Base-by-base conservation (phyloP, 35 echinoderm and acorn worm species). In the Patiria miniata region DNA sequence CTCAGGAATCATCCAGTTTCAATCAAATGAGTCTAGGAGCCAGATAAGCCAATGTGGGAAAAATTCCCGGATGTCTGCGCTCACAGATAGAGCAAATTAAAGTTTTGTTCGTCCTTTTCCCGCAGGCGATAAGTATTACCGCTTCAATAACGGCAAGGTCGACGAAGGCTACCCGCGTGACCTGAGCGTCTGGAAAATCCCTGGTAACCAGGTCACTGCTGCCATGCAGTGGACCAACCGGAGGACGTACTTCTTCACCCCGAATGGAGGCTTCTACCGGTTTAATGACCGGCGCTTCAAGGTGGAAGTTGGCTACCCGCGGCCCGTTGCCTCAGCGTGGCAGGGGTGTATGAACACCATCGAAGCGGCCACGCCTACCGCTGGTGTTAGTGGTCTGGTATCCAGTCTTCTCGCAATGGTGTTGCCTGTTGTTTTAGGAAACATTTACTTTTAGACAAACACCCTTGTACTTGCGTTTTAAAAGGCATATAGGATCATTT, bases 221-320 rank as follows among this genome's bases (percentile, higher is more conserved):
- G 95, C 91, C 0, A 77, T 97, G 65, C 95, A 97, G 68, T 93
- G 88, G 82, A 60, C 51, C 21, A 91, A 97, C 81, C 73, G 60
- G 19, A 33, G 61, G 2, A 93, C 91, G 21, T 97, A 97, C 30
- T 97, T 97, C 52, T 93, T 93, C 85, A 80, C 77, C 22, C 84
- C 68, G 30, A 21, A 77, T 51, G 86, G 86, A 5, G 79, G 81
- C 30, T 93, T 91, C 77, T 93, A 85, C 53, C 78, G 91, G 47
- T 97, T 87, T 57, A 83, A 93, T 79, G 91, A 93, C 44, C 56
- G 73, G 32, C 37, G 52, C 15, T 92, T 93, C 79, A 7, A 51
- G 5, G 79, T 89, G 1, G 68, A 77, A 2, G 21, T 2, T 14
- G 58, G 33, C 1, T 94, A 94, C 42, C 92, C 92, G 36, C 36